Conservation (phyloP, 2,888 invertebrate genomes). For the Tetropium fuscum region DNA sequence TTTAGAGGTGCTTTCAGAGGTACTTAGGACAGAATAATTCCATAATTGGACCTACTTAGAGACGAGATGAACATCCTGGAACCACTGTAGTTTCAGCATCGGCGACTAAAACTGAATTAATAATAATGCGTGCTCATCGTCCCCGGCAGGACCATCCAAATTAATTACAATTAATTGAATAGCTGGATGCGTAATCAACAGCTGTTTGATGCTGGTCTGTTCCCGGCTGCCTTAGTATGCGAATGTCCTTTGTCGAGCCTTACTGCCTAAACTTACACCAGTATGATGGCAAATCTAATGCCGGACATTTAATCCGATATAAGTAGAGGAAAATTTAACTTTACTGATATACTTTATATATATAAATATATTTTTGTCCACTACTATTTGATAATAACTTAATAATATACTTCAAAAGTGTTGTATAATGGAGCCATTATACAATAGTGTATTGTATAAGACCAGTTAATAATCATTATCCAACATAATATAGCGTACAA, state of each 20-base stretch:
- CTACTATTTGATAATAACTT: too few species aligned
- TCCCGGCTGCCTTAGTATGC: constrained; percentile 41
- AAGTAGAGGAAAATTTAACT: too few species aligned
- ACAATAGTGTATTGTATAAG: too few species aligned
- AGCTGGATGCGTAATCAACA: constrained; percentile 52
- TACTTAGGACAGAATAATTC: constrained; percentile 43
- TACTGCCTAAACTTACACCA: constrained; percentile 22
- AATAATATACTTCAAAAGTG: too few species aligned
- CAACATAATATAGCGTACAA: too few species aligned
- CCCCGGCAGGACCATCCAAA: constrained; percentile 56
- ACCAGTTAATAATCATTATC: too few species aligned
- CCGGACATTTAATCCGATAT: too few species aligned
- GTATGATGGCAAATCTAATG: too few species aligned
- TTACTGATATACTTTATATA: too few species aligned
- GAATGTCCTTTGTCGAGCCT: constrained; percentile 37
- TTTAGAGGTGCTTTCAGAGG: constrained; percentile 33
- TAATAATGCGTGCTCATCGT: constrained; percentile 57
- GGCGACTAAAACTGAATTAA: constrained; percentile 54
- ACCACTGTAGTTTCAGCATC: constrained; percentile 34
- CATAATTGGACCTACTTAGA: constrained; percentile 42
- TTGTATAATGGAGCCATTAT: too few species aligned
- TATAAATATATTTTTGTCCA: too few species aligned
- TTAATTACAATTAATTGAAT: constrained; percentile 61
- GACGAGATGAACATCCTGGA: constrained; percentile 8
- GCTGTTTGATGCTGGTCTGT: constrained; percentile 43